A percentile compares a stretch with the other conserved stretches of the same genome.
These are phyloP conservation scores for Corythaixoides concolor DNA, from an alignment of 2,113 vertebrate species.

Conservation along the genomic window DNA sequence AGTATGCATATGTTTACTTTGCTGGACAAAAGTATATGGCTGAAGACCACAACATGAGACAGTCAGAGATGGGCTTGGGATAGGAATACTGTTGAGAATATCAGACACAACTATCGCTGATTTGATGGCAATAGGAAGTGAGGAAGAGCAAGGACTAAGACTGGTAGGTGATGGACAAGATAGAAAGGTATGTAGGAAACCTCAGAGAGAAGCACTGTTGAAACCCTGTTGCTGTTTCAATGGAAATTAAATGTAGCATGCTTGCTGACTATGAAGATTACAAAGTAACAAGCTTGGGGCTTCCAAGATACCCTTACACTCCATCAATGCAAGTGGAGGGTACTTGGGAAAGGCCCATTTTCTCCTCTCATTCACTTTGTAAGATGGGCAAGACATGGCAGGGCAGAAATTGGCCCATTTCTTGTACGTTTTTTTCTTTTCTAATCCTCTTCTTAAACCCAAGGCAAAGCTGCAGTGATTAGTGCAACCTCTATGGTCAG, in stretches of 20 bases:
- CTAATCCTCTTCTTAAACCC: not conserved
- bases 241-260: not conserved
- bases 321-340: not conserved
- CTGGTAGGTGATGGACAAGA: not conserved
- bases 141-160: not conserved
- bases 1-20: not conserved
- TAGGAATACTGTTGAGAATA: not conserved
- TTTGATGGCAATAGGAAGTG: not conserved
- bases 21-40: not conserved
- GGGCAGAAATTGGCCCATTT: not conserved
- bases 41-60: not conserved
- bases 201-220: not conserved
- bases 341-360: not conserved
- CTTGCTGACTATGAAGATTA: not conserved
- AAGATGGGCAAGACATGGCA: not conserved
- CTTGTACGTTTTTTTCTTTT: not conserved
- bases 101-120: not conserved
- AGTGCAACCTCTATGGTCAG: not conserved
- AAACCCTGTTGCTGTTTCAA: not conserved
- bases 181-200: not conserved
- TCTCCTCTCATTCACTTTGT: not conserved
- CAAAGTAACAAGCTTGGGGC: not conserved
- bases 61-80: not conserved
- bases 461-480: not conserved
- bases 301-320: not conserved